Evolutionary conservation across 2,113 vertebrate species (phyloP), one percentile per base, ranked within the genome.

Genomic region (Tupaia tana): DNA sequence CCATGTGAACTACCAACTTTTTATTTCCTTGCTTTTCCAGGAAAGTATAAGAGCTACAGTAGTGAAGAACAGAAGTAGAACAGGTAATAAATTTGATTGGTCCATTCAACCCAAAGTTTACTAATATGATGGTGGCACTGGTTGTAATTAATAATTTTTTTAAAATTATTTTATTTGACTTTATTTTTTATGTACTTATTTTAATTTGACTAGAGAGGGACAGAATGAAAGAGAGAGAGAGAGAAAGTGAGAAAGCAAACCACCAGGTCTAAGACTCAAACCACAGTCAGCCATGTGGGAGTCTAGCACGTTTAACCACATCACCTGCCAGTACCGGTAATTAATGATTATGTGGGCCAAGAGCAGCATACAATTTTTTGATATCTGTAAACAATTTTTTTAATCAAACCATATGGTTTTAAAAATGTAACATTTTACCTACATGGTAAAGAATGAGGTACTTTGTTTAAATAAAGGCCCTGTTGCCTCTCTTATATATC

Each of bases 341-440:
- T 43, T 43, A 43, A 71, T 77, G 52, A 83, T 83, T 58, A 75
- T 71, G 14, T 31, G 73, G 94, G 71, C 22, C 34, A 58, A 70
- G 22, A 94, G 25, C 31, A 9, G 73, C 25, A 19, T 43, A 71
- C 73, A 52, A 54, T 56, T 91, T 80, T 91, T 89, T 83, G 89
- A 79, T 20, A 91, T 89, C 64, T 82, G 15, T 90, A 79, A 95
- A 90, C 31, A 94, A 95, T 73, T 43, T 18, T 12, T 75, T 96
- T 56, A 63, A 78, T 56, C n/a, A 69, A 82, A 59, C 14, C 58
- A 90, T 75, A 71, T n/a, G 31, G 9, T 66, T 13, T 67, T 24
- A 92, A 92, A 93, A 84, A 80, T 52, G 86, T 2, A 80, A 27
- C 20, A 27, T 61, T 84, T 56, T 31, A 66, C 15, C 34, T 27